Percentiles rank a stretch among this genome's conserved stretches.
Evolutionary conservation across 1,140 invertebrate genomes (phyloP).

Genomic region (Heliconius congener): DNA sequence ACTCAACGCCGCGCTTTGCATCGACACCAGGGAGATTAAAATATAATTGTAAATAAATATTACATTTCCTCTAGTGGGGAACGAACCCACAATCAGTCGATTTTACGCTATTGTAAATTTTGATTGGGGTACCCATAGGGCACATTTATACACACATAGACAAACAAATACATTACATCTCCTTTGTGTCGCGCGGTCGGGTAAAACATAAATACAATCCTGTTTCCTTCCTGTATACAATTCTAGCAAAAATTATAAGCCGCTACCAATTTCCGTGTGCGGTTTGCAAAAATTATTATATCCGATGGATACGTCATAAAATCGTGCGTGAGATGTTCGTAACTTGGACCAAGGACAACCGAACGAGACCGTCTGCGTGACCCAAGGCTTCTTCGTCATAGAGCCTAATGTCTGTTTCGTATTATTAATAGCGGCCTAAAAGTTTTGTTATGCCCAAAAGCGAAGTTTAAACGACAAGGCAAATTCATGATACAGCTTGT

Average conservation of each 20-base stretch:
- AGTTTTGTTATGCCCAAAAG: slow-evolving; percentile 25
- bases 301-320: slow-evolving; percentile 14
- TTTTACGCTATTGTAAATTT: too few relatives aligned
- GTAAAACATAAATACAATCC: background rate
- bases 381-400: slow-evolving; percentile 35
- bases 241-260: background rate
- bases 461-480: slow-evolving; percentile 3
- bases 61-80: too few relatives aligned
- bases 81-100: too few relatives aligned
- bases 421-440: slow-evolving; percentile 35
- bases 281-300: background rate
- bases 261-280: background rate
- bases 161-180: too few relatives aligned
- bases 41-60: too few relatives aligned
- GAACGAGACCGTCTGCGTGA: slow-evolving; percentile 33
- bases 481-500: background rate
- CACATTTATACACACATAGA: too few relatives aligned
- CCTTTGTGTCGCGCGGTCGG: too few relatives aligned
- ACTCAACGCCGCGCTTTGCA: too few relatives aligned
- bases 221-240: background rate
- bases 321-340: slow-evolving; percentile 23
- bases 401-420: slow-evolving; percentile 37
- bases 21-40: too few relatives aligned
- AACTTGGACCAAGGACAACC: slow-evolving; percentile 29
- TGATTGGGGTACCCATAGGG: too few relatives aligned